phyloP scores from a whole-genome alignment of 2,888 invertebrate genomes.

The Neuroscelio doddi region DNA sequence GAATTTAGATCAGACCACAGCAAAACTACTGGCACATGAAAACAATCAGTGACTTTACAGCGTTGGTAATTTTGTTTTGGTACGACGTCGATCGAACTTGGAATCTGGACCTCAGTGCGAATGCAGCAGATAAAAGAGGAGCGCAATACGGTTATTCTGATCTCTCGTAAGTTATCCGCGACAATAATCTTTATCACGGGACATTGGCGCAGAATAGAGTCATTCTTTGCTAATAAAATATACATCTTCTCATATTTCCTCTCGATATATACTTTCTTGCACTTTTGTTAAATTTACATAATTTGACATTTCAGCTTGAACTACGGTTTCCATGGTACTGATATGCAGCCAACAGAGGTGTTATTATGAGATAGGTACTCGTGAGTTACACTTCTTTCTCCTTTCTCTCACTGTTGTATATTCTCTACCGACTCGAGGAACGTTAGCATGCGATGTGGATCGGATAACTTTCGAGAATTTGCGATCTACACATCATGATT shows the following conservation, averaged over 20 bases:
- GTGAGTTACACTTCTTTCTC: slow-evolving; percentile 1
- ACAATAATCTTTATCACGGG: slow-evolving; percentile 49
- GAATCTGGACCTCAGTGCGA: no score
- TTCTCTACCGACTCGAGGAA: slow-evolving; percentile 39
- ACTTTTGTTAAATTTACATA: slow-evolving; percentile 44
- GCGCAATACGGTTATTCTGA: slow-evolving; percentile 54
- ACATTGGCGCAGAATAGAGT: slow-evolving; percentile 46
- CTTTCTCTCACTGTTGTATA: slow-evolving; percentile 10
- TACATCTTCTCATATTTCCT: slow-evolving; percentile 39
- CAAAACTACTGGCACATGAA: no score
- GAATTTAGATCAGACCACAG: no score
- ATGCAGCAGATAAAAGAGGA: slow-evolving; percentile 63
- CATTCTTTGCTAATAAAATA: slow-evolving; percentile 46
- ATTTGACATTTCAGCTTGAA: slow-evolving; percentile 45
- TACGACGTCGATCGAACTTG: no score
- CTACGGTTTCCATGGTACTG: slow-evolving; percentile 41
- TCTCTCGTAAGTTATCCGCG: slow-evolving; percentile 62
- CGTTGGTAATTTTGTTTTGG: no score
- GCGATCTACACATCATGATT: slow-evolving; percentile 45
- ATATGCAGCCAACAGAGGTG: slow-evolving; percentile 45
- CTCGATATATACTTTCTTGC: slow-evolving; percentile 45
- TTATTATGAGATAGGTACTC: slow-evolving; percentile 18
- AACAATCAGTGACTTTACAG: no score
- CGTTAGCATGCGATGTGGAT: slow-evolving; percentile 38
- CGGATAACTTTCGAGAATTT: slow-evolving; percentile 62